Percentiles rank a stretch among this genome's conserved stretches.
Conservation (phyloP, 2,113 vertebrate genomes). For the Brachyhypopomus gauderio region DNA sequence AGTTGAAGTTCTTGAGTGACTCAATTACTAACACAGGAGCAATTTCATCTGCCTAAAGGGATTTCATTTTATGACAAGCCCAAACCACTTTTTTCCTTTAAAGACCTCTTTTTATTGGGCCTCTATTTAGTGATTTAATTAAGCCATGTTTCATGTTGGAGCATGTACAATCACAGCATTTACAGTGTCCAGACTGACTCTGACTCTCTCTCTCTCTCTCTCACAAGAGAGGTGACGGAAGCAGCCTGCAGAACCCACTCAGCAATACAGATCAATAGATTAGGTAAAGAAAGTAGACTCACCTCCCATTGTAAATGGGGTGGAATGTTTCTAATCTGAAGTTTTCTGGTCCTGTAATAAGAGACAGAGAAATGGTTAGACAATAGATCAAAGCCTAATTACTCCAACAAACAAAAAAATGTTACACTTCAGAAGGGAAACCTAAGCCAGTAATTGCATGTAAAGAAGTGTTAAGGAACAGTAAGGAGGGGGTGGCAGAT, state of each 20-base stretch:
- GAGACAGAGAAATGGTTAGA: conserved; percentile 40
- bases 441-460: too few species aligned
- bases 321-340: conserved; percentile 93
- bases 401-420: neutral
- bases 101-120: neutral
- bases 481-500: too few species aligned
- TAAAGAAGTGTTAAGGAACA: too few species aligned
- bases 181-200: neutral
- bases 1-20: neutral
- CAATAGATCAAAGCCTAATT: neutral
- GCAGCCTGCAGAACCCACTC: neutral
- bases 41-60: neutral
- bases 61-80: neutral
- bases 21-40: neutral
- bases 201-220: too few species aligned
- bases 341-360: conserved; percentile 85
- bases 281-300: conserved; percentile 57
- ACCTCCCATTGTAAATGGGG: conserved; percentile 96
- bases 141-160: neutral
- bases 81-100: neutral
- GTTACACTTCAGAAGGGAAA: too few species aligned
- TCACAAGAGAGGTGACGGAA: neutral
- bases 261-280: neutral
- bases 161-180: neutral
- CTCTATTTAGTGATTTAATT: neutral